A percentile compares a stretch with the other conserved stretches of the same genome.
phyloP scores from a whole-genome alignment of 1,140 invertebrate species.

The Bombus superbus region DNA sequence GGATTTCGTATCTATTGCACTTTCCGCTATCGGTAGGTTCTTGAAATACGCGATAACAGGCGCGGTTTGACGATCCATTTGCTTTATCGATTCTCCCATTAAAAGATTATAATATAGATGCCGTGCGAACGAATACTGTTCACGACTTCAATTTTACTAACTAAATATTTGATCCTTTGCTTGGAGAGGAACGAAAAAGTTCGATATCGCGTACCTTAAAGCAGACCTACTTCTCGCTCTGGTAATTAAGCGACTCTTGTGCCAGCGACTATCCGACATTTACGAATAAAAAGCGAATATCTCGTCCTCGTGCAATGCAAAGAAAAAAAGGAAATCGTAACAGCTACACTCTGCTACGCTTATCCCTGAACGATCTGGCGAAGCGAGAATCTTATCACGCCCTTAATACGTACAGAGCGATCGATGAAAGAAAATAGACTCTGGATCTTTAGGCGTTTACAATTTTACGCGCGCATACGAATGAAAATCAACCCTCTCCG shows the following conservation, averaged over 20 bases:
- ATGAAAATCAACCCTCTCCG: too few relatives aligned
- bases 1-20: neutral
- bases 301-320: slow-evolving; percentile 1
- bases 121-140: neutral
- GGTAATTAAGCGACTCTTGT: slow-evolving; percentile 11
- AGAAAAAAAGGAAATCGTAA: too few relatives aligned
- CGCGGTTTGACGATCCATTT: neutral
- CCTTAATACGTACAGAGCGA: neutral
- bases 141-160: neutral
- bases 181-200: neutral
- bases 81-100: slow-evolving; percentile 4
- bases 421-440: neutral
- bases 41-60: too few relatives aligned
- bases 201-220: neutral
- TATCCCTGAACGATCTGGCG: neutral
- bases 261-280: slow-evolving; percentile 5
- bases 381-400: neutral
- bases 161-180: neutral
- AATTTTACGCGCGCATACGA: too few relatives aligned
- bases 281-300: neutral
- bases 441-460: rapidly evolving
- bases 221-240: neutral
- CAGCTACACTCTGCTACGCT: neutral
- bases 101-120: neutral
- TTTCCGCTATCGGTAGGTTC: neutral